Evolutionary conservation across 2,113 vertebrate genomes (phyloP).

Genomic region (Erythrocercus mccallii): DNA sequence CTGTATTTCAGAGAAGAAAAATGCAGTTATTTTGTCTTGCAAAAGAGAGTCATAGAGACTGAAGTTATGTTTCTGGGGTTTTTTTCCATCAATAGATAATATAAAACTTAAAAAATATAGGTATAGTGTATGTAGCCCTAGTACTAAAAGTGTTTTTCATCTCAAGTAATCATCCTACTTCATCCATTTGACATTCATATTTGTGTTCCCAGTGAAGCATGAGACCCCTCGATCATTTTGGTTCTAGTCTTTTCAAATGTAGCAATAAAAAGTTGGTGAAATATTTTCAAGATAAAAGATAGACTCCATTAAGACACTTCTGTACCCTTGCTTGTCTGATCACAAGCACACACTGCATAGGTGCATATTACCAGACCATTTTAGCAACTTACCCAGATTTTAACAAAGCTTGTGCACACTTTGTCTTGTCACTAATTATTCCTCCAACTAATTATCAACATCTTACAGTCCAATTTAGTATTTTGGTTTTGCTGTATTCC

Average conservation of each 20-base stretch:
- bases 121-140: background rate
- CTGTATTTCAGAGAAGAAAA: background rate
- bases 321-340: background rate
- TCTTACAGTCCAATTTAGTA: background rate
- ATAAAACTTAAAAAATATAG: background rate
- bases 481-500: background rate
- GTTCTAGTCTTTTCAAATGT: background rate
- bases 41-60: background rate
- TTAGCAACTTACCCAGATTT: background rate
- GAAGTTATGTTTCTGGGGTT: background rate
- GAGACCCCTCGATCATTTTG: background rate
- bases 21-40: background rate
- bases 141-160: background rate
- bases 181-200: background rate
- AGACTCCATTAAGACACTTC: background rate
- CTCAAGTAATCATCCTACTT: background rate
- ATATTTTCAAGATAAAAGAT: background rate
- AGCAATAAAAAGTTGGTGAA: background rate
- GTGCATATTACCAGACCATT: background rate
- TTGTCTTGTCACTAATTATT: background rate
- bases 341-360: background rate
- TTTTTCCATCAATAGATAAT: background rate
- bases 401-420: background rate
- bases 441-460: background rate
- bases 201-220: background rate